A percentile compares a stretch with the other conserved stretches of the same genome.
Conservation (phyloP, 2,888 invertebrate species). For the Nomada goodeniana region DNA sequence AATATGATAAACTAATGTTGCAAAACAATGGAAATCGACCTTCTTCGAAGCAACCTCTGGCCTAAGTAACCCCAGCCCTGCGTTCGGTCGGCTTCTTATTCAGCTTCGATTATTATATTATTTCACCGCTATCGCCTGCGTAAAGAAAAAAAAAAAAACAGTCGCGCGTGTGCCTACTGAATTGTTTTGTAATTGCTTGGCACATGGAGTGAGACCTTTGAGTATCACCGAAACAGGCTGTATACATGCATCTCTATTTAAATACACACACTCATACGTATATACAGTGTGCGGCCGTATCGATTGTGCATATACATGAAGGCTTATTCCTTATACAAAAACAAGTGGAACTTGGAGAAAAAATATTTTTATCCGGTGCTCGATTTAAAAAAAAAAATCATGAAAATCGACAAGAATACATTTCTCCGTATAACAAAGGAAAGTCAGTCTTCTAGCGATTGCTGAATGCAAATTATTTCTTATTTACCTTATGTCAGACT, state of each 20-base stretch:
- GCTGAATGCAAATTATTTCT: no score
- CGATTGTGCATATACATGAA: background rate
- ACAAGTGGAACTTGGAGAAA: no score
- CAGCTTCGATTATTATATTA: conserved; percentile 69
- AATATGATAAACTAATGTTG: background rate
- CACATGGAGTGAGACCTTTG: conserved; percentile 66
- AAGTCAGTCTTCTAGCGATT: no score
- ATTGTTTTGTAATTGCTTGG: conserved; percentile 71
- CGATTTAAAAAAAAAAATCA: no score
- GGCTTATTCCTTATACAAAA: no score
- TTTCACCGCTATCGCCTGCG: conserved; percentile 72
- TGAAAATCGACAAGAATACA: no score
- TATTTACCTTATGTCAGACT: no score
- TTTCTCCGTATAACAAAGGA: no score
- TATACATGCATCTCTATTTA: conserved; percentile 34
- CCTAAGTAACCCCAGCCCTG: conserved; percentile 40
- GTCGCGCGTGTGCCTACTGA: conserved; percentile 70
- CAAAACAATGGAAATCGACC: conserved; percentile 35
- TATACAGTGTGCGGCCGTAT: no score
- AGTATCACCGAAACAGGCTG: conserved; percentile 40
- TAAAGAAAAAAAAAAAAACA: conserved; percentile 55
- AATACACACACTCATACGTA: no score
- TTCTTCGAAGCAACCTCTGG: conserved; percentile 37
- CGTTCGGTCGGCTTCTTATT: conserved; percentile 64
- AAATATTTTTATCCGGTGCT: no score